Percentiles rank a stretch among this genome's conserved stretches.
phyloP scores from a whole-genome alignment of 2,113 vertebrate genomes.

The Dipodomys merriami region DNA sequence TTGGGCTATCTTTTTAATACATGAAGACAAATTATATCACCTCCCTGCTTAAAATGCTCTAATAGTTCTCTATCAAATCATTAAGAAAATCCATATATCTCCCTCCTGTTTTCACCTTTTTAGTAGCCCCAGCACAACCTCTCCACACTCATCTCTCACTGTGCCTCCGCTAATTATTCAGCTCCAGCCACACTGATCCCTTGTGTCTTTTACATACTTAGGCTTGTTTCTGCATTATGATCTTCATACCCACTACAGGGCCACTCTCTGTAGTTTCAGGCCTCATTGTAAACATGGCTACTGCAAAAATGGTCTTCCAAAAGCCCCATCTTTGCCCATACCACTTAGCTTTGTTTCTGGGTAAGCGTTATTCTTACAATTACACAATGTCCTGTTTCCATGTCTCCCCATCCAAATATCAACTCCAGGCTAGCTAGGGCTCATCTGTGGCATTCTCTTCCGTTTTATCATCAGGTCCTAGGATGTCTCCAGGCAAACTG shows the following conservation, averaged over 20 bases:
- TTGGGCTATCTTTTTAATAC: neutral
- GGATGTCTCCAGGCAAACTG: neutral
- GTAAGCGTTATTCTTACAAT: neutral
- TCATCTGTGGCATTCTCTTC: neutral
- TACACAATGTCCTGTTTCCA: neutral
- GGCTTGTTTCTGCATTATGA: neutral
- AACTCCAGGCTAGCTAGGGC: neutral
- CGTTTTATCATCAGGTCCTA: neutral
- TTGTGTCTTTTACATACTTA: neutral
- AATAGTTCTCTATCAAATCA: neutral
- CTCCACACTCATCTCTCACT: neutral
- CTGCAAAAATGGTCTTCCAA: neutral
- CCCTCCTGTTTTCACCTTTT: neutral
- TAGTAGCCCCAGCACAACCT: neutral
- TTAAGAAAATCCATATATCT: neutral
- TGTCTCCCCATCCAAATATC: neutral
- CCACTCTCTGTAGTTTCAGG: neutral
- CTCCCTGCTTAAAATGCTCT: constrained; percentile 16
- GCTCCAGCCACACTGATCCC: neutral
- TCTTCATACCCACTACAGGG: neutral
- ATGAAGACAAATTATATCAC: neutral
- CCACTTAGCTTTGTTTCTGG: neutral
- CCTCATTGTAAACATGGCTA: neutral
- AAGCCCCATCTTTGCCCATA: neutral
- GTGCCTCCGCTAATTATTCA: neutral